A percentile compares a stretch with the other conserved stretches of the same genome.
phyloP scores from a whole-genome alignment of 1,140 invertebrate species.

The Diorhabda elongata region DNA sequence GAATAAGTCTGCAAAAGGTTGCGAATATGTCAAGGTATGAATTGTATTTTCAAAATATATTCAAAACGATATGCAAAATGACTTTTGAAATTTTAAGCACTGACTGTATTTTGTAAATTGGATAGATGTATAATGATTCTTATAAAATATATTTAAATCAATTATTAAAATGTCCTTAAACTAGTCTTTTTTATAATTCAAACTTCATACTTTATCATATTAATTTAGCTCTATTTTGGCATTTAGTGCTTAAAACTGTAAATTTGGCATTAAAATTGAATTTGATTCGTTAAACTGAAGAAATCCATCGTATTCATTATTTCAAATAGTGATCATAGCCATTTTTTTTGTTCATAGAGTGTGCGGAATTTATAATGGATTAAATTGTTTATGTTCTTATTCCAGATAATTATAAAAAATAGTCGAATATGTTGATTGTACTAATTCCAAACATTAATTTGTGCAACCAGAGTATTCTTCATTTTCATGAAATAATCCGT shows the following conservation, averaged over 20 bases:
- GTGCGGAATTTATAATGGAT: no score
- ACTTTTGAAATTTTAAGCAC: constrained; percentile 25
- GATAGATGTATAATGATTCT: constrained; percentile 7
- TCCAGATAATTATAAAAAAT: no score
- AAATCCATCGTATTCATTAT: no score
- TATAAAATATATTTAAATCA: constrained; percentile 3
- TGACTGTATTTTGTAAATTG: constrained; percentile 27
- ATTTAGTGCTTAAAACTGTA: constrained; percentile 1
- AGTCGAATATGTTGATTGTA: no score
- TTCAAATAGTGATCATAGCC: no score
- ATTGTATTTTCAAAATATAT: not conserved
- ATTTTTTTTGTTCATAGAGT: no score
- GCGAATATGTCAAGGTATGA: no score
- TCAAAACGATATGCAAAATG: not conserved
- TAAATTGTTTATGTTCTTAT: no score
- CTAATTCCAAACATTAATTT: no score
- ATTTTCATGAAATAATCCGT: no score
- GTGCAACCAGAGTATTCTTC: no score
- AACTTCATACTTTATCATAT: not conserved
- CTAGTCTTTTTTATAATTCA: not conserved
- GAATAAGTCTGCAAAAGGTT: no score
- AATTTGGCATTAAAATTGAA: not conserved
- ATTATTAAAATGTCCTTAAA: not conserved
- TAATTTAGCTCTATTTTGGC: not conserved
- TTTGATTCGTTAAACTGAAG: not conserved